Percentiles rank a stretch among this genome's conserved stretches.
Conservation (phyloP, 2,888 invertebrate species). For the Agrypnus murinus region DNA sequence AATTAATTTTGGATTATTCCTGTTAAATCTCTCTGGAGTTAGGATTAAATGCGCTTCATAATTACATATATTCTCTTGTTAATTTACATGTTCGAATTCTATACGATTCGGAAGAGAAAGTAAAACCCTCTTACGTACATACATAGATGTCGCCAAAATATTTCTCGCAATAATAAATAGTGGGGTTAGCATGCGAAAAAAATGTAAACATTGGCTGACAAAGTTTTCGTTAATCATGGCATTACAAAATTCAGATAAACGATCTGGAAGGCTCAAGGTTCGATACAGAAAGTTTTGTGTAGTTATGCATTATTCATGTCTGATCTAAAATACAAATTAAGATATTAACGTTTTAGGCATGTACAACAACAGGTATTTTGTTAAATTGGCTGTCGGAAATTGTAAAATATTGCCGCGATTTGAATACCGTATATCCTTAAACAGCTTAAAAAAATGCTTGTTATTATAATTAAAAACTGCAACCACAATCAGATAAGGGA, state of each 20-base stretch:
- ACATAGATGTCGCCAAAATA: background rate
- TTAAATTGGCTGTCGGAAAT: background rate
- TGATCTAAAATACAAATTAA: slow-evolving; percentile 23
- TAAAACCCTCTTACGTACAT: background rate
- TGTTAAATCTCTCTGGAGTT: slow-evolving; percentile 4
- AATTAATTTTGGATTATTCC: slow-evolving; percentile 27
- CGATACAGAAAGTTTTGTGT: background rate
- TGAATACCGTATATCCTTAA: too few relatives aligned
- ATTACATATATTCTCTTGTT: slow-evolving; percentile 18
- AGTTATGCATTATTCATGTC: slow-evolving; percentile 13
- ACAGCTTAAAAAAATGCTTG: too few relatives aligned
- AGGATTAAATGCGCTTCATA: slow-evolving; percentile 26
- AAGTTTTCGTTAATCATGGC: slow-evolving; percentile 1
- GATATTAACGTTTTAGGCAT: slow-evolving; percentile 17
- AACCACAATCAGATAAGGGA: too few relatives aligned
- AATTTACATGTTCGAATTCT: background rate
- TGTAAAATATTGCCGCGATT: background rate
- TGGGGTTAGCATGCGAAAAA: too few relatives aligned
- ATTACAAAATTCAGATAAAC: slow-evolving; percentile 15
- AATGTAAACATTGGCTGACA: slow-evolving; percentile 1
- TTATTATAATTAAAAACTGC: too few relatives aligned
- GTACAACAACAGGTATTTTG: slow-evolving; percentile 4
- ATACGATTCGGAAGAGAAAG: too few relatives aligned
- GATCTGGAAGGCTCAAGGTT: slow-evolving; percentile 13
- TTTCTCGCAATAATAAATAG: background rate